These are phyloP conservation scores for Dromiciops gliroides DNA, from an alignment of 2,113 vertebrate species.

Conservation along the genomic window DNA sequence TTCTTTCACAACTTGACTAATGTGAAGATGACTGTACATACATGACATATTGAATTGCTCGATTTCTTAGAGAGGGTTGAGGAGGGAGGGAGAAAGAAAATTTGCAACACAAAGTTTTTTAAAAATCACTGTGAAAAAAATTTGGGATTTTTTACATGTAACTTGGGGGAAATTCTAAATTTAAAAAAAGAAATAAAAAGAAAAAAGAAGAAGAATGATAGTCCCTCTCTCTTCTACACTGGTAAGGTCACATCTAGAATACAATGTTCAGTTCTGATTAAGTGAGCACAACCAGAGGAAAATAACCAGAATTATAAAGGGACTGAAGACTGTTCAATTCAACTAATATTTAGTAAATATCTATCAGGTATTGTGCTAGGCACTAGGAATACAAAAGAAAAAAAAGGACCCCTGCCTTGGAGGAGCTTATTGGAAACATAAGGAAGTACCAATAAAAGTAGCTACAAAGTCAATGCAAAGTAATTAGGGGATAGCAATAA, in stretches of 20 bases:
- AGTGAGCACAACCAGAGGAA: not conserved
- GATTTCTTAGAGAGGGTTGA: too few relatives aligned
- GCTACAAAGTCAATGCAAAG: not conserved
- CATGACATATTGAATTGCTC: too few relatives aligned
- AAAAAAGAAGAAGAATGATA: too few relatives aligned
- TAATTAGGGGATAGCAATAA: not conserved
- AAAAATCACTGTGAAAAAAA: too few relatives aligned
- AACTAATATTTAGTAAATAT: not conserved
- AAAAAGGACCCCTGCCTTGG: not conserved
- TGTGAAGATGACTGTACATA: too few relatives aligned
- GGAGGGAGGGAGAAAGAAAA: too few relatives aligned
- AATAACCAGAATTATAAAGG: not conserved
- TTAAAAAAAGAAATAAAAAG: too few relatives aligned
- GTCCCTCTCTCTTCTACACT: not conserved
- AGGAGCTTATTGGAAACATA: not conserved
- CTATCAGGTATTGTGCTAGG: not conserved
- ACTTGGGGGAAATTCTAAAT: too few relatives aligned
- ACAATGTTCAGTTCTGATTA: not conserved
- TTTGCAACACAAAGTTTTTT: too few relatives aligned
- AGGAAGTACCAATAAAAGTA: not conserved
- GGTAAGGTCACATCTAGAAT: not conserved
- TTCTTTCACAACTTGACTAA: too few relatives aligned
- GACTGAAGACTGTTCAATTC: not conserved
- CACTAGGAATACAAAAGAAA: not conserved
- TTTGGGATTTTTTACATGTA: too few relatives aligned